Base-by-base conservation (phyloP, 2,888 invertebrate species). In the Schizotus pectinicornis region DNA sequence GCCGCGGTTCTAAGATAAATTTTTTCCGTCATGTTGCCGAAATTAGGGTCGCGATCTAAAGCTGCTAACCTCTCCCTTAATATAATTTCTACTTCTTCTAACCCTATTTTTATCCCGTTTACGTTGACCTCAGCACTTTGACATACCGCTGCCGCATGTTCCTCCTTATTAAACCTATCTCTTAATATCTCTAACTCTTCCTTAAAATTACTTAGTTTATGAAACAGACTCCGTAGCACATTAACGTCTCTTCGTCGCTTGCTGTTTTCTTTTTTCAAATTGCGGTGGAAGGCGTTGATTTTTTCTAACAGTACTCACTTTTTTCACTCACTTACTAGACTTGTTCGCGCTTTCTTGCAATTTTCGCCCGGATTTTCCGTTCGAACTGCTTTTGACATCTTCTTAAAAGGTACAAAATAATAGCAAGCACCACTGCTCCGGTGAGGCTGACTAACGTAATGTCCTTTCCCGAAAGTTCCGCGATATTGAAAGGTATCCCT, bases 1-100 rank as follows among this genome's bases (percentile, higher is more conserved):
- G 61, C 35, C 31, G 65, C 67, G 6, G 56, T 63, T 51, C 48
- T 57, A 32, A 68, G 53, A 50, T 64, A 58, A 59, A 68, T 63
- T 59, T 62, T 64, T 46, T 56, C 57, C n/a, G 37, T 36, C 51
- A 60, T 64, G 5, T 37, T 42, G 32, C 7, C 9, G 8, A 7
- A 11, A 12, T 34, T 12, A 7, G 7, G 2, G 36, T 45, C 30
- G 12, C 1, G 14, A 38, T 22, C 38, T 38, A 8, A 37, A 38
- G 30, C 31, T 49, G 37, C 37, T 7, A 9, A 38, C 6, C 6
- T 6, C 6, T 7, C 11, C 14, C 13, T 36, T 36, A 3, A 14
- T 35, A 5, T 7, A 11, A 7, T 46, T 34, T 11, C 13, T 7
- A 38, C 31, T 35, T 1, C 22, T 7, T 32, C 38, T 53, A 47